These are phyloP conservation scores for Athrips mouffetella DNA, from an alignment of 2,888 invertebrate genomes.

Conservation along the genomic window DNA sequence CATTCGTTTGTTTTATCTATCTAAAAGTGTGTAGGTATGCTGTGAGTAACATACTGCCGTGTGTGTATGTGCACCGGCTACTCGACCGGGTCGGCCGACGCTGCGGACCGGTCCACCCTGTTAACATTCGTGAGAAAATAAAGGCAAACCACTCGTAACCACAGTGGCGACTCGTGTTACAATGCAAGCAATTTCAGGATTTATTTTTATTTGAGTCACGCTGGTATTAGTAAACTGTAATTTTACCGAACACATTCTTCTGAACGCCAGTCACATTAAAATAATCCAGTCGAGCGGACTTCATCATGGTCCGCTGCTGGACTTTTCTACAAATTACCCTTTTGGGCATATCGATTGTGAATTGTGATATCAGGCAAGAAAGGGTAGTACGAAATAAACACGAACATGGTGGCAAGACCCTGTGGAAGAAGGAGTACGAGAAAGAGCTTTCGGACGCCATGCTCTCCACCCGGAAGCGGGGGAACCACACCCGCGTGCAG, in stretches of 20 bases:
- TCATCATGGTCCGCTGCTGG: conserved; percentile 43
- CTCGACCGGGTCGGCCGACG: too few species aligned
- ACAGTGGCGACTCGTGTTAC: conserved; percentile 28
- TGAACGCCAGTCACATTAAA: conserved; percentile 38
- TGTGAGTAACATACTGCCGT: too few species aligned
- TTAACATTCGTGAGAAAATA: too few species aligned
- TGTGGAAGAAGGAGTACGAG: conserved; percentile 70
- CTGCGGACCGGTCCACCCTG: too few species aligned
- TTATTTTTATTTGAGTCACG: conserved; percentile 47
- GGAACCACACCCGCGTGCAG: conserved; percentile 47
- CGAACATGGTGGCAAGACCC: conserved; percentile 42
- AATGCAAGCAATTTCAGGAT: conserved; percentile 31
- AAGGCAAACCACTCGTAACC: too few species aligned
- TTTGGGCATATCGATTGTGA: conserved; percentile 32
- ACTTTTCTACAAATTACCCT: conserved; percentile 32
- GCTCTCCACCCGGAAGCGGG: conserved; percentile 40
- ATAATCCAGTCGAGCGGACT: conserved; percentile 35
- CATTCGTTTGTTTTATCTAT: too few species aligned
- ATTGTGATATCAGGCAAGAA: conserved; percentile 34
- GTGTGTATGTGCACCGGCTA: too few species aligned
- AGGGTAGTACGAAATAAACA: conserved; percentile 42
- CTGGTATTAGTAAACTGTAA: conserved; percentile 46
- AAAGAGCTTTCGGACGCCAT: conserved; percentile 61
- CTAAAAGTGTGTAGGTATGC: too few species aligned
- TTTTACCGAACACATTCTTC: neutral